Base-by-base conservation (phyloP, 2,113 vertebrate genomes). In the Sinocyclocheilus rhinocerous region DNA sequence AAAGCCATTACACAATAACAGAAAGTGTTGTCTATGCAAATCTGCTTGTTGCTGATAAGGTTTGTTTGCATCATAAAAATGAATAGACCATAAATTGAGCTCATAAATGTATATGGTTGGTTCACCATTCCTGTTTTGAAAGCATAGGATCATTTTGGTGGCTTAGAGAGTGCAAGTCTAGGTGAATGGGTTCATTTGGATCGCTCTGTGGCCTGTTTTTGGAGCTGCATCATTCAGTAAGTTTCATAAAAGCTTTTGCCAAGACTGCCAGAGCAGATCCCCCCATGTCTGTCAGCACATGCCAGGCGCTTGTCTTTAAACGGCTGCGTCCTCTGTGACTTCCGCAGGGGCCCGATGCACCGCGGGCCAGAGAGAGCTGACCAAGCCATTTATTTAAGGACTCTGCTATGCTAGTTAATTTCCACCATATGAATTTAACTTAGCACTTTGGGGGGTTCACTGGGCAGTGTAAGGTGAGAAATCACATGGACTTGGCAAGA, bases 281-380 rank as follows among this genome's bases (percentile, higher is more conserved):
- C 85, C 85, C 80, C 83, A 57, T 85, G 83, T 83, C 84, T 57
- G 70, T 88, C 84, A 90, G 87, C 88, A 90, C 82, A 90, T 91
- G 86, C 87, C 87, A 88, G 82, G 72, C 24, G 78, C 84, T 75
- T 81, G 55, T 87, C 83, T 90, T 89, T 89, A 90, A 91, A 88
- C 76, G 78, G 85, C 84, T 87, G 70, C 24, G 33, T 76, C 85
- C 85, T 85, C 84, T 75, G 45, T 84, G 85, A 87, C 86, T 90
- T 91, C 88, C 86, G 72, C 79, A 81, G 42, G 22, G 76, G 10
- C 86, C 45, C 65, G 33, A 36, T 83, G 88, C 22, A 4, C 79
- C 73, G 15, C 52, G n/a, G 12, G 48, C 83, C 36, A 15, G 42
- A 29, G 18, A 72, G 39, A 83, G 65, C 84, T 87, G 85, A 86